phyloP scores from a whole-genome alignment of 2,797 vertebrate species.

The Phoebastria nigripes region DNA sequence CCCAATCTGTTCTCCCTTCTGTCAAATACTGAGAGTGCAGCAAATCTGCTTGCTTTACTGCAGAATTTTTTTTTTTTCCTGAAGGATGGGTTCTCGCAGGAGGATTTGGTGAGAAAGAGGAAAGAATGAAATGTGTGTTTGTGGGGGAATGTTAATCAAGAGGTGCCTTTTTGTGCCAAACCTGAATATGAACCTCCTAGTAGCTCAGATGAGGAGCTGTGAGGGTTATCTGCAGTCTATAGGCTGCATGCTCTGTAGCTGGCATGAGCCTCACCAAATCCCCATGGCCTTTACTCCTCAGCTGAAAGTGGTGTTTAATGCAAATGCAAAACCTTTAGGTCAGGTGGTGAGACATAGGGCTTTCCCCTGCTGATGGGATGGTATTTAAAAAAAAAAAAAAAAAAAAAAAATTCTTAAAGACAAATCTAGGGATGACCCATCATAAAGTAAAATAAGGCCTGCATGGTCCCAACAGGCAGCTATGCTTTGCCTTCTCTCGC shows the following conservation, averaged over 20 bases:
- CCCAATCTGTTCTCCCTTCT: slow-evolving; percentile 65
- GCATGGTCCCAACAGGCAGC: background rate
- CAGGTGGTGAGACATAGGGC: background rate
- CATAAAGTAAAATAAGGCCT: background rate
- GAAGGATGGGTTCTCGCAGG: background rate
- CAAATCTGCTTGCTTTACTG: slow-evolving; percentile 22
- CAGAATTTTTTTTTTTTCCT: background rate
- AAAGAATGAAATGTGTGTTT: background rate
- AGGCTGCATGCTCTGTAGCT: background rate
- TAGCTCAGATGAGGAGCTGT: background rate
- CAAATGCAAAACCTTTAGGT: background rate
- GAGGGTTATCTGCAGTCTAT: background rate
- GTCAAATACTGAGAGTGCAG: slow-evolving; percentile 10
- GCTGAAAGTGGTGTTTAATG: background rate
- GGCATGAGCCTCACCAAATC: background rate
- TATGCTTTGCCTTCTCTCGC: background rate
- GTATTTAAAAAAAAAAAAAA: background rate
- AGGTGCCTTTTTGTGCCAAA: background rate
- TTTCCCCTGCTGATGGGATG: background rate
- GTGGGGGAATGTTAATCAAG: background rate
- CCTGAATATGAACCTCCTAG: background rate
- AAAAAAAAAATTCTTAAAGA: background rate
- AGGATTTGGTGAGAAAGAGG: background rate
- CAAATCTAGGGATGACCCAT: background rate
- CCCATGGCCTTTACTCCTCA: background rate